Evolutionary conservation across 1,140 invertebrate genomes (phyloP).

Genomic region (Formica exsecta): DNA sequence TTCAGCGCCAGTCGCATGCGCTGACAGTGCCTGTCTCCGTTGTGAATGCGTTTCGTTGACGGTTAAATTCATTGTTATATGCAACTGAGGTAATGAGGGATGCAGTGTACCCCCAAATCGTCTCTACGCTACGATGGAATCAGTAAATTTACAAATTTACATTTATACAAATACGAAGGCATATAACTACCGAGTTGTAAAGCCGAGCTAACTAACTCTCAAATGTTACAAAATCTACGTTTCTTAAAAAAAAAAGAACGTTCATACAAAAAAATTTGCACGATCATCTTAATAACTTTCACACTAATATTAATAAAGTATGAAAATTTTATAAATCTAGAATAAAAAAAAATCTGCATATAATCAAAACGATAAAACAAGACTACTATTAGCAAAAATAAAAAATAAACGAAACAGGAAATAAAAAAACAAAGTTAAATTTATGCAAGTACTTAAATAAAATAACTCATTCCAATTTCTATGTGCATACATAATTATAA

Average conservation of each 20-base stretch:
- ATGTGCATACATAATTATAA: background rate
- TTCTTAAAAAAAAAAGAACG: background rate
- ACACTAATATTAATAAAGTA: background rate
- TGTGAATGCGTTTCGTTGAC: constrained; percentile 48
- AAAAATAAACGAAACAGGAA: background rate
- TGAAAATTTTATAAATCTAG: background rate
- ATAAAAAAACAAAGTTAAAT: background rate
- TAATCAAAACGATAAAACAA: background rate
- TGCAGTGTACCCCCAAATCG: constrained; percentile 29
- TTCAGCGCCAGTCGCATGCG: constrained; percentile 58
- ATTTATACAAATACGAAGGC: background rate
- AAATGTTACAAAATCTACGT: background rate
- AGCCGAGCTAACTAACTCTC: background rate
- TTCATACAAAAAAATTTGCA: background rate
- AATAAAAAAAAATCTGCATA: constrained; percentile 2
- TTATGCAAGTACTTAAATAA: background rate
- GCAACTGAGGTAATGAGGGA: constrained; percentile 59
- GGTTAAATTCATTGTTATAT: constrained; percentile 61
- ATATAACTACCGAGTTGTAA: background rate
- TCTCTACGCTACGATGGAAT: constrained; percentile 29
- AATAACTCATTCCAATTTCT: background rate
- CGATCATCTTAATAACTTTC: background rate
- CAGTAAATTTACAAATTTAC: constrained; percentile 33
- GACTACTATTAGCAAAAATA: background rate
- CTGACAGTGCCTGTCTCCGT: constrained; percentile 62